Evolutionary conservation across 2,888 invertebrate species (phyloP), one percentile per base, ranked within the genome.

Genomic region (Sarcophaga variegata): DNA sequence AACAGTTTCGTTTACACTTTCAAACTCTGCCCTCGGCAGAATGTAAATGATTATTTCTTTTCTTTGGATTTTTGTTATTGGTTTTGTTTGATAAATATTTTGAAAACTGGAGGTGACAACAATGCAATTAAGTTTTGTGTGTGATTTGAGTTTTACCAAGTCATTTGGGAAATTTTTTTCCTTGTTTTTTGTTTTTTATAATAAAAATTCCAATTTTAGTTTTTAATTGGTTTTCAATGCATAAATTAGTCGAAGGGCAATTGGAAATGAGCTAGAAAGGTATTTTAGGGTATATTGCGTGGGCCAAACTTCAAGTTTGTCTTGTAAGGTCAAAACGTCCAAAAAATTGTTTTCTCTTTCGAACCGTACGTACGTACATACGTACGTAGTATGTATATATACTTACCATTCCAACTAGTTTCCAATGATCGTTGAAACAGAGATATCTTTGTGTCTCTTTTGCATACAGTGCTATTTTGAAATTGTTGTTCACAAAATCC

Each of bases 361-460:
- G 37, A 37, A 37, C 8, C 0, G 8, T 10, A 37, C 2, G 8
- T 37, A 37, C 2, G 10, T 37, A 37, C 37, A 2, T 37, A 37
- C 10, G 37, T 27, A 27, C 4, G 27, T 5, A 27, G 8, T 10
- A 37, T 10, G 8, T 37, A 37, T 37, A 10, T 37, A 59, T 17
- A 8, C 92, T 94, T 93, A 96, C 95, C 95, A 95, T 95, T 94
- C 96, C 96, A 90, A 96, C 95, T 92, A 96, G 95, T 93, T 95
- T 95, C 94, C 96, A 96, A 90, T 95, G 95, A 93, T 94, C 94
- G 94, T 95, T 96, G 95, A 96, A 96, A 94, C 96, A 96, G 91
- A 96, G 95, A 94, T 95, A 96, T 94, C 96, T 95, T 93, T 95
- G 95, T 91, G 95, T 95, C 92, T 96, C 95, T 93, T 96, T 96